Percentiles rank a stretch among this genome's conserved stretches.
Evolutionary conservation across 2,888 invertebrate species (phyloP).

Genomic region (Unio pictorum): DNA sequence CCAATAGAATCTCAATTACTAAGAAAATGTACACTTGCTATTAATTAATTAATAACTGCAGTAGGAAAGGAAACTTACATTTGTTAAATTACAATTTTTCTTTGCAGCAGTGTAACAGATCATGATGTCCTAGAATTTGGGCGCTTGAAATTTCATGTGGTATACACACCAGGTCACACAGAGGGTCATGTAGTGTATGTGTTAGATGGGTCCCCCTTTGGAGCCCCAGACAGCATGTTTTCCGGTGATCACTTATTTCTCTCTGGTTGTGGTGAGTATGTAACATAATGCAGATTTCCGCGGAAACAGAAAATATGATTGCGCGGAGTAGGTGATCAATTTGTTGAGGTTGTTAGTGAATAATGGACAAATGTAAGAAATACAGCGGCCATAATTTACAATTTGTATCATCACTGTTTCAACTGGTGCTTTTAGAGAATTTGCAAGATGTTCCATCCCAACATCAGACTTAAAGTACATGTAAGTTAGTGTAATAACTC

Average conservation of each 20-base stretch:
- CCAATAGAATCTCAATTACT: too few relatives aligned
- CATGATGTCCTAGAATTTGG: conserved; percentile 60
- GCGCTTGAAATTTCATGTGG: conserved; percentile 53
- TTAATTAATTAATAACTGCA: too few relatives aligned
- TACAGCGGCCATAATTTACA: too few relatives aligned
- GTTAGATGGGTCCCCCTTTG: conserved; percentile 58
- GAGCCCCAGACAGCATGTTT: conserved; percentile 61
- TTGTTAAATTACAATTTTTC: conserved; percentile 1
- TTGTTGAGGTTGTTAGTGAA: not conserved
- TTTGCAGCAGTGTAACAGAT: conserved; percentile 57
- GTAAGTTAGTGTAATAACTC: too few relatives aligned
- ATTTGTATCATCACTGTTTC: too few relatives aligned
- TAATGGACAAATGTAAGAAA: too few relatives aligned
- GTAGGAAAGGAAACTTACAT: too few relatives aligned
- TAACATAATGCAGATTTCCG: not conserved
- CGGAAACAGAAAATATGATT: too few relatives aligned
- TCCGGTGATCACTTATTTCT: conserved; percentile 69
- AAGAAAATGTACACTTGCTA: too few relatives aligned
- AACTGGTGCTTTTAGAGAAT: too few relatives aligned
- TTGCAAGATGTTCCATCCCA: too few relatives aligned
- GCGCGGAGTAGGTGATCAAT: not conserved
- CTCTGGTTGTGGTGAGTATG: conserved; percentile 63
- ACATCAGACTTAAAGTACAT: too few relatives aligned
- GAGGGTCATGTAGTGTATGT: conserved; percentile 66
- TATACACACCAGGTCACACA: conserved; percentile 67